These are phyloP conservation scores for Gasteruption jaculator DNA, from an alignment of 2,888 invertebrate species.

Conservation along the genomic window DNA sequence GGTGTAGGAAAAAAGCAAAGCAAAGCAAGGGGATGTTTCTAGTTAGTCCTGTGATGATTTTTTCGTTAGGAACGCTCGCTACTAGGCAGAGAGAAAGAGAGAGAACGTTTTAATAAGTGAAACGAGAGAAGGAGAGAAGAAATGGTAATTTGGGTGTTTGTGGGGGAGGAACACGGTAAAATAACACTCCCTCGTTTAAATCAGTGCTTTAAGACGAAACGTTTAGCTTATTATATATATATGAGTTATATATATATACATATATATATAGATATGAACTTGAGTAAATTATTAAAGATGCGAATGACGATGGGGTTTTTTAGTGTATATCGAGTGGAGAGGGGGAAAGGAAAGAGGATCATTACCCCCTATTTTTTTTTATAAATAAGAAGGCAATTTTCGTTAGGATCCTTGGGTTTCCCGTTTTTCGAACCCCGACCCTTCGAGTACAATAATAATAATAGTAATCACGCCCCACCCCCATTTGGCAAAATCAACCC, in stretches of 20 bases:
- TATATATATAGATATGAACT: slow-evolving; percentile 20
- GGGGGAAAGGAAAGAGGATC: slow-evolving; percentile 5
- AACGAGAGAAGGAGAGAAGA: no score
- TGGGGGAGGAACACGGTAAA: slow-evolving; percentile 49
- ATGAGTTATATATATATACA: slow-evolving; percentile 19
- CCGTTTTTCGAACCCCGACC: no score
- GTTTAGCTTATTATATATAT: slow-evolving; percentile 43
- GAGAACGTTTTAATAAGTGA: no score
- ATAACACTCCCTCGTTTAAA: slow-evolving; percentile 50
- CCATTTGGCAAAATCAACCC: no score
- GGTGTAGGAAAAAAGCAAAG: slow-evolving; percentile 24
- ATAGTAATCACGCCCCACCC: no score
- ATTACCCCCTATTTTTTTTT: background rate
- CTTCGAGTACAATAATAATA: no score
- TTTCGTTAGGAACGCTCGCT: slow-evolving; percentile 47
- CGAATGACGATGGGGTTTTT: no score
- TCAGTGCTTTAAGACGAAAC: slow-evolving; percentile 51
- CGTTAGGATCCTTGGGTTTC: no score
- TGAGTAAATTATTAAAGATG: no score
- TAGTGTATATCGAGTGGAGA: slow-evolving; percentile 11
- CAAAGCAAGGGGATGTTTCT: slow-evolving; percentile 43
- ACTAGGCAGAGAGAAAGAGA: no score
- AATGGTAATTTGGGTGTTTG: slow-evolving; percentile 44
- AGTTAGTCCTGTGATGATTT: slow-evolving; percentile 51
- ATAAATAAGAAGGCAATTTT: no score